Conservation (phyloP, 2,797 vertebrate genomes). For the Pelochelys cantorii region DNA sequence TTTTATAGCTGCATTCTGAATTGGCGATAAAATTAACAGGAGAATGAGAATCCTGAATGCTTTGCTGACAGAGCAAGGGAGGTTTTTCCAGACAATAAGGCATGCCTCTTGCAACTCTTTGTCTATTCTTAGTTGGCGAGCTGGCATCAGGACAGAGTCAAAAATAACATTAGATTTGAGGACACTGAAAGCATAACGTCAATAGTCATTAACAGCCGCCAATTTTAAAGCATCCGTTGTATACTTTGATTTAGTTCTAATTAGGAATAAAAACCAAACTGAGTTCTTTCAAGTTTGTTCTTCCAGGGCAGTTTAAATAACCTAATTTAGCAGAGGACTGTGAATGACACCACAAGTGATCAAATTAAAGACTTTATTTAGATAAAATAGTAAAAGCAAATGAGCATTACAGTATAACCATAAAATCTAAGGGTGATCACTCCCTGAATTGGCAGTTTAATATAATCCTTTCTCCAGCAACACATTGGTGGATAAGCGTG, state of each 20-base stretch:
- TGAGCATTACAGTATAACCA: no score
- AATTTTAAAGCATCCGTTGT: conserved; percentile 16
- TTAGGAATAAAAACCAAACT: background rate
- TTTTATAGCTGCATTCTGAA: background rate
- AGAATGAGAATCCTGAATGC: background rate
- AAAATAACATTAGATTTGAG: conserved; percentile 18
- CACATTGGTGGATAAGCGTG: background rate
- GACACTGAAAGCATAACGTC: conserved; percentile 33
- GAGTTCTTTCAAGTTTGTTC: background rate
- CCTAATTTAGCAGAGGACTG: background rate
- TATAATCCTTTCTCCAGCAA: background rate
- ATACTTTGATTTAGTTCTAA: background rate
- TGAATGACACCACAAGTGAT: background rate
- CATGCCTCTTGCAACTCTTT: background rate
- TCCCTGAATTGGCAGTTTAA: background rate
- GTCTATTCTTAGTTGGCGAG: background rate
- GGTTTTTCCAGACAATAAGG: background rate
- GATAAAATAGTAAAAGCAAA: background rate
- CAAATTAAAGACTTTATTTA: background rate
- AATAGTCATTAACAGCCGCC: conserved; percentile 19
- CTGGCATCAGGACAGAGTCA: background rate
- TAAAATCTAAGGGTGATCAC: background rate
- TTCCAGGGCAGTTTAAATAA: background rate
- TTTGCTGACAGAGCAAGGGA: background rate
- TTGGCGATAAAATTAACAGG: background rate